Evolutionary conservation across 2,113 vertebrate species (phyloP).

Genomic region (Bucco capensis): DNA sequence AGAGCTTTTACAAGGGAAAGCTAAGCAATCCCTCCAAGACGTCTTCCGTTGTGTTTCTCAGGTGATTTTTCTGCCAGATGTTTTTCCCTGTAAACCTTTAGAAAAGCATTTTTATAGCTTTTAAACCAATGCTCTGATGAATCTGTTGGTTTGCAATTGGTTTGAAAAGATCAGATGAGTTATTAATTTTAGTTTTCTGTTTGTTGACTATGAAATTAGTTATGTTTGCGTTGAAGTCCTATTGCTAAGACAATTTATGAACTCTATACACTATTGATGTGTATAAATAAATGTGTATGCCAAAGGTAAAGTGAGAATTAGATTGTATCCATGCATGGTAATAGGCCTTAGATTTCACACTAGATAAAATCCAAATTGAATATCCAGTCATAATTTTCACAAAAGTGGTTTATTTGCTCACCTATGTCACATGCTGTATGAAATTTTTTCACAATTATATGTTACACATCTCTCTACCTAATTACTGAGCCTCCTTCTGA

Average conservation of each 20-base stretch:
- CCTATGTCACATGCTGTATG: background rate
- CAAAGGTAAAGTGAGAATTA: background rate
- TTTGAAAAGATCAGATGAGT: background rate
- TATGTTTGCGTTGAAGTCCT: background rate
- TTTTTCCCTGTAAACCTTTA: background rate
- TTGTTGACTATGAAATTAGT: background rate
- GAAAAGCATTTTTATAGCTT: background rate
- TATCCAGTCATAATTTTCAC: background rate
- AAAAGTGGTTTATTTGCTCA: background rate
- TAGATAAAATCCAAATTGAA: background rate
- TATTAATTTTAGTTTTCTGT: background rate
- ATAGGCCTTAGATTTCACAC: background rate
- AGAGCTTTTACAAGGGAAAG: background rate
- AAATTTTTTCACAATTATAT: background rate
- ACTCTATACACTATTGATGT: background rate
- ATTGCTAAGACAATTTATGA: background rate
- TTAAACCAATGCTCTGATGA: background rate
- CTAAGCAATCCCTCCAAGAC: background rate
- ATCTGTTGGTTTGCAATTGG: background rate
- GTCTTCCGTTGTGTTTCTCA: rapidly evolving
- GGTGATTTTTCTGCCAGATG: background rate
- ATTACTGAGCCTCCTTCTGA: background rate
- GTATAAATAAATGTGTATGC: background rate
- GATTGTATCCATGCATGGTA: background rate
- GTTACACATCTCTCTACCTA: background rate